Evolutionary conservation across 2,888 invertebrate species (phyloP), one percentile per base, ranked within the genome.

Genomic region (Drosophila anceps): DNA sequence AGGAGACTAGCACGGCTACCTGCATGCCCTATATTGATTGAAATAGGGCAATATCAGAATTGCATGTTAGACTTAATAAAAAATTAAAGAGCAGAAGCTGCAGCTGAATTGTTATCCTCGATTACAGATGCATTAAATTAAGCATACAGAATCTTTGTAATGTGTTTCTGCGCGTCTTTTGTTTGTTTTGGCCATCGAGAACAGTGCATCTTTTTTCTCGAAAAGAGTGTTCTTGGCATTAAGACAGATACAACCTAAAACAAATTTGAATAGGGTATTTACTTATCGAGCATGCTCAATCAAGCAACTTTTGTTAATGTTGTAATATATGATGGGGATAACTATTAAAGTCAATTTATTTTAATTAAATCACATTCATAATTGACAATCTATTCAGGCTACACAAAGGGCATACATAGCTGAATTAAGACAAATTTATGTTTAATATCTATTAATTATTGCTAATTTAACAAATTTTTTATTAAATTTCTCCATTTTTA

Each of bases 1-100:
- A 79, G 69, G 59, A 73, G 87, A 81, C 76, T 83, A 72, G 65
- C 78, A 51, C 58, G 51, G 41, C 33, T 27, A 37, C 48, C 46
- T 51, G 55, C 51, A 57, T 37, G 35, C 46, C 35, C 35, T 37
- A 2, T 18, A 15, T 20, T 2, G 12, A 5, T 31, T 31, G 24
- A 7, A 4, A 31, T 18, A 20, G 13, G 31, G 2, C 7, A 15
- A 57, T 29, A 13, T 39, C 12, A 8, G 1, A 29, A 13, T 13
- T 8, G 18, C 1, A 12, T 35, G 5, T 13, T 35, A 4, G 13
- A 6, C 13, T 6, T 51, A 0, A 8, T 12, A 27, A 12, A n/a
- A 13, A 13, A 35, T 24, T 35, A n/a, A 24, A 6, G 5, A 5
- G 0, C 5, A 29, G 27, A 1, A 27, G n/a, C 5, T 10, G 27